These are phyloP conservation scores for Peromyscus attwateri DNA, from an alignment of 2,797 vertebrate species.

Conservation along the genomic window DNA sequence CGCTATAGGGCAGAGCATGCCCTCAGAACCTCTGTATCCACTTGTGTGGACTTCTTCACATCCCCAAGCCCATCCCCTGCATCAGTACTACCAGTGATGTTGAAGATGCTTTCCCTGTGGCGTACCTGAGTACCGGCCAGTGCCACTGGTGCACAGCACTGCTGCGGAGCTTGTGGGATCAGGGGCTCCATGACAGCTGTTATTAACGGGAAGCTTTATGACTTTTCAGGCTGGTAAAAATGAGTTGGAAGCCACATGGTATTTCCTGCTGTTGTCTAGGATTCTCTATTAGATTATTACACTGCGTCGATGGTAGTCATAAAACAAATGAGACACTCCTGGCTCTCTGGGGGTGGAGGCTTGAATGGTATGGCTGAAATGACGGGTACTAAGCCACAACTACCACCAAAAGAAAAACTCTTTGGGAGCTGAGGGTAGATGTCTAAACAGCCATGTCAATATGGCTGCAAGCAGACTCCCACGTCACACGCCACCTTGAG, in stretches of 20 bases:
- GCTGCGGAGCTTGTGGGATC: neutral
- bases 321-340: slow-evolving; percentile 32
- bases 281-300: slow-evolving; percentile 62
- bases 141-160: neutral
- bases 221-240: slow-evolving; percentile 48
- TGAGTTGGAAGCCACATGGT: neutral
- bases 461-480: neutral
- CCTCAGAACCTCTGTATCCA: neutral
- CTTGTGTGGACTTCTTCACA: neutral
- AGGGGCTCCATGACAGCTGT: slow-evolving; percentile 32
- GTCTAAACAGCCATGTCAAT: neutral
- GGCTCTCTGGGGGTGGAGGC: neutral
- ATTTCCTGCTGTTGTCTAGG: slow-evolving; percentile 57
- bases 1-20: neutral
- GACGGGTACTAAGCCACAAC: neutral
- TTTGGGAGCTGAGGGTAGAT: neutral
- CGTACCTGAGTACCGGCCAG: neutral
- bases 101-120: neutral
- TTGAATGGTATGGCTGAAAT: neutral
- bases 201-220: slow-evolving; percentile 38
- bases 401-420: neutral
- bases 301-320: neutral
- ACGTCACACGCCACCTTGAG: neutral
- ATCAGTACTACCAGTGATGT: neutral
- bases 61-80: neutral